Evolutionary conservation across 2,888 invertebrate species (phyloP), one percentile per base, ranked within the genome.

Genomic region (Luperina testacea): DNA sequence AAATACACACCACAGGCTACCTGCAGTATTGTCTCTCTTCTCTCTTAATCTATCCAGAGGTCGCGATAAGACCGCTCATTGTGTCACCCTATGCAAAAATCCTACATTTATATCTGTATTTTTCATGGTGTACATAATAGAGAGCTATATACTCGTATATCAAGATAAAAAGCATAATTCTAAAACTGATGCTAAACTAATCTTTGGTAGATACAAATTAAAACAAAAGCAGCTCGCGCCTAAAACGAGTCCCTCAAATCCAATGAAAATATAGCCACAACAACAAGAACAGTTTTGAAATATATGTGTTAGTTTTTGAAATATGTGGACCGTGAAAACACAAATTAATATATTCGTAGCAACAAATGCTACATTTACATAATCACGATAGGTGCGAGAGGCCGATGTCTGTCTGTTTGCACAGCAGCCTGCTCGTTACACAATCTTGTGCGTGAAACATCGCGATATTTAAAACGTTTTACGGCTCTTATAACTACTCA

Each of bases 371-470:
- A 77, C 84, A 88, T 83, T 87, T 86, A 78, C 81, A 84, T 87
- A 87, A 84, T 84, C 83, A 53, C 78, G 72, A 77, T 83, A 83
- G 83, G 79, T 75, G 78, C 74, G 78, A 77, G 80, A 80, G 82
- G 79, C 89, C 80, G 65, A 63, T 74, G 79, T 86, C 61, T 78
- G 81, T 82, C 17, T 88, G 87, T 88, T 90, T 88, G 80, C 63
- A 69, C 90, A 89, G 90, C 82, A 84, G 85, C 80, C 32, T 32
- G 24, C 24, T 81, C 42, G 57, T 88, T 89, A 88, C 85, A 81
- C 83, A 90, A 88, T 88, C 80, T 77, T 72, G 78, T 74, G 72
- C 78, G 81, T 83, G 80, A 79, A 83, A 77, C 68, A 63, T 77
- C 72, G 79, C 75, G 71, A 81, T 85, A 78, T 80, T 75, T 61